These are phyloP conservation scores for Hydriomena furcata DNA, from an alignment of 2,888 invertebrate species.

Conservation along the genomic window DNA sequence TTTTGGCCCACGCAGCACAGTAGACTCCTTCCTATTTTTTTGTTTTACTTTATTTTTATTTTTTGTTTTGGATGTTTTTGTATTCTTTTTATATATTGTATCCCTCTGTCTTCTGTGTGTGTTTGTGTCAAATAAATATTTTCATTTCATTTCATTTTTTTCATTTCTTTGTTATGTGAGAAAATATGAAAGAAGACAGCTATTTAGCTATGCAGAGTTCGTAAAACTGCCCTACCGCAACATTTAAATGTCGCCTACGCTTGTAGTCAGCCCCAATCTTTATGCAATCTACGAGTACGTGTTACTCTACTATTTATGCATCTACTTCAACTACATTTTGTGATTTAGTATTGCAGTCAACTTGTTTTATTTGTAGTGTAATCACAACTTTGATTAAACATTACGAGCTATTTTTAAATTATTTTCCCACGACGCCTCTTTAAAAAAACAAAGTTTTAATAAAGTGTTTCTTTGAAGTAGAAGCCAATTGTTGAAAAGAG, in stretches of 20 bases:
- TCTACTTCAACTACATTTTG: background rate
- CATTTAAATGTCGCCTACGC: constrained; percentile 42
- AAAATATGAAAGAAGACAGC: constrained; percentile 33
- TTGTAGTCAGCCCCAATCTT: constrained; percentile 33
- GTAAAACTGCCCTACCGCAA: constrained; percentile 70
- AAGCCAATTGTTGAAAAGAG: constrained; percentile 69
- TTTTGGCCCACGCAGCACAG: no score
- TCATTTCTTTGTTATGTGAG: constrained; percentile 20
- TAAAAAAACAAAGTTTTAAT: no score
- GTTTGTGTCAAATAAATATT: no score
- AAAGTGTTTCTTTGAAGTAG: constrained; percentile 40
- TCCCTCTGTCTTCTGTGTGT: no score
- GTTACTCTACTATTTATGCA: constrained; percentile 6
- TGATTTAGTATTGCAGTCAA: background rate
- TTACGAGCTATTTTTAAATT: no score
- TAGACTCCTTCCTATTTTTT: no score
- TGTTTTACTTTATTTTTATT: no score
- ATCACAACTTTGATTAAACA: no score
- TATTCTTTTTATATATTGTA: no score
- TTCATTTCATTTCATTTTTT: constrained; percentile 3
- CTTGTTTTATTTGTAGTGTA: constrained; percentile 15
- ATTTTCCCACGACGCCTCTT: no score
- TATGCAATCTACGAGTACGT: constrained; percentile 5
- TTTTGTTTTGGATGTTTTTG: no score
- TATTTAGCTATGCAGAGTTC: constrained; percentile 40